phyloP scores from a whole-genome alignment of 1,140 invertebrate genomes.

The Dreissena polymorpha region DNA sequence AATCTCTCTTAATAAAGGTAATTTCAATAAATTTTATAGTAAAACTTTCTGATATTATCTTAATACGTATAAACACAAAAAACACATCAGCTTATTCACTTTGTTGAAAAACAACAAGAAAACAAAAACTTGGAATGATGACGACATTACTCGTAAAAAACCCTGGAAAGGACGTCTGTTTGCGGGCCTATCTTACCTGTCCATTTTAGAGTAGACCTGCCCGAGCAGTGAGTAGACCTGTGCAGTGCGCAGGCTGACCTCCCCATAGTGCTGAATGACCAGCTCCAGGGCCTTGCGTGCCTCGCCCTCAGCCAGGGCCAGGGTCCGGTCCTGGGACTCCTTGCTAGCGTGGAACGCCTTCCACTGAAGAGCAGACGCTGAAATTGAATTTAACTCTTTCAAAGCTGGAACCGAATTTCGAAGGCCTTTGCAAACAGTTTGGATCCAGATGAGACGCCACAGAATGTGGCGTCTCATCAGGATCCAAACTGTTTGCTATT shows the following conservation, averaged over 20 bases:
- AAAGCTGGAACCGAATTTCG: too few species aligned
- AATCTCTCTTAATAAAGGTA: too few species aligned
- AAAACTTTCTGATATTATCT: too few species aligned
- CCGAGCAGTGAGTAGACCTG: constrained; percentile 71
- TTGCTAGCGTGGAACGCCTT: constrained; percentile 69
- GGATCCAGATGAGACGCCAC: too few species aligned
- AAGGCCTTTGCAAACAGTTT: constrained; percentile 2
- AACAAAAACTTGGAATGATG: neutral
- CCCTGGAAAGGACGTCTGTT: neutral
- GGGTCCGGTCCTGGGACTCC: constrained; percentile 65
- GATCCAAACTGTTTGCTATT: too few species aligned
- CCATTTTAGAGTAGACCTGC: constrained; percentile 76
- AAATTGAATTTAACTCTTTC: too few species aligned
- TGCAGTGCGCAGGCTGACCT: constrained; percentile 72
- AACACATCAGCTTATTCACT: too few species aligned
- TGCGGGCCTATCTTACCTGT: constrained; percentile 63
- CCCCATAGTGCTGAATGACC: constrained; percentile 67
- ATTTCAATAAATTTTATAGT: too few species aligned
- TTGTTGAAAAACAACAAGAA: too few species aligned
- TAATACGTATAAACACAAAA: too few species aligned
- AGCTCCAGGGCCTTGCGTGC: constrained; percentile 67
- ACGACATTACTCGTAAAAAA: neutral
- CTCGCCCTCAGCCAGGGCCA: constrained; percentile 72
- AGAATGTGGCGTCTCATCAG: too few species aligned
- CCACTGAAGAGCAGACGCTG: constrained; percentile 74